Conservation (phyloP, 2,797 vertebrate genomes). For the Loris lydekkerianus region DNA sequence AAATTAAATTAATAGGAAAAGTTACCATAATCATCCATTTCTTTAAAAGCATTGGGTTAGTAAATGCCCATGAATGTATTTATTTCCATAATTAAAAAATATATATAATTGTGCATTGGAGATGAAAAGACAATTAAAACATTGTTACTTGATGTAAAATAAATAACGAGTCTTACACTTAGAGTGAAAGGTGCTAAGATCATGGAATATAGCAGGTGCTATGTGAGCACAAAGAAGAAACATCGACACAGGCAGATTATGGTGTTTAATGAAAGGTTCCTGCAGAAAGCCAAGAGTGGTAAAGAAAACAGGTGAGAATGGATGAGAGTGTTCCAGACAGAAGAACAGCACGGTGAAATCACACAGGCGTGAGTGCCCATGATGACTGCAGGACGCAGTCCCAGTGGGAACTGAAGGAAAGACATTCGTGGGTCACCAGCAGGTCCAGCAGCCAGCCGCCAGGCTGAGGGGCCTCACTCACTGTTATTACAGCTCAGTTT, state of each 20-base stretch:
- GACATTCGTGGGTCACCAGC: accelerated
- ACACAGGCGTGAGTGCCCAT: neutral
- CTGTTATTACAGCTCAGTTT: neutral
- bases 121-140: neutral
- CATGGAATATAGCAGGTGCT: neutral
- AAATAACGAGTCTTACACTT: neutral
- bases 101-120: neutral
- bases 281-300: neutral
- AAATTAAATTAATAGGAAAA: neutral
- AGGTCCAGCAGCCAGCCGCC: neutral
- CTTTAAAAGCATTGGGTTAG: neutral
- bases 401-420: neutral
- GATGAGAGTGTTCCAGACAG: neutral
- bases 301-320: neutral
- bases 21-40: neutral
- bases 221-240: neutral
- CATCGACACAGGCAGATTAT: neutral
- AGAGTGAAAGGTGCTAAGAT: neutral
- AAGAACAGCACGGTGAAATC: neutral
- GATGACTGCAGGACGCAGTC: neutral
- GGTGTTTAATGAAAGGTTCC: neutral
- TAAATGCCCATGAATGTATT: neutral
- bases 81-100: neutral
- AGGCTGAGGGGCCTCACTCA: accelerated
- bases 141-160: neutral